Base-by-base conservation (phyloP, 2,888 invertebrate genomes). In the Ophioninae sp. region DNA sequence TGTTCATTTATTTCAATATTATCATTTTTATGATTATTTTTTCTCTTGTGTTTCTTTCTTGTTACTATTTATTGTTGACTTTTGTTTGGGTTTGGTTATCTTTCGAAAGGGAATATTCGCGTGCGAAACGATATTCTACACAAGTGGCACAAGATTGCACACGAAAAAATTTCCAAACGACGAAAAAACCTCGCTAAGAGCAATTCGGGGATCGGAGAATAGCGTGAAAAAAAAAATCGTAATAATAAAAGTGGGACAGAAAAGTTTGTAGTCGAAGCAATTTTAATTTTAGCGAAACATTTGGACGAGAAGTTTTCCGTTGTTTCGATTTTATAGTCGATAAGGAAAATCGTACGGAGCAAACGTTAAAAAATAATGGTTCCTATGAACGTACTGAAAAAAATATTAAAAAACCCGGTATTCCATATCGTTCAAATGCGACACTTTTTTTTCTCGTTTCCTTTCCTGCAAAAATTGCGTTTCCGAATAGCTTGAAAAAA, bases 361-460 rank as follows among this genome's bases (percentile, higher is more conserved):
- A 20, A 20, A 6, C 6, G 17, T 51, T 17, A 51, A 51, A 44
- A 51, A 51, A 51, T 51, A 51, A 51, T 51, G 51, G 17, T 13
- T 51, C 51, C 51, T 51, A 51, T 51, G 17, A n/a, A 6, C 20
- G 10, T 3, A 13, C 56, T 37, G 37, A 2, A 44, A 44, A 22
- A 8, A 44, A 44, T 10, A 44, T 6, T 39, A n/a, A 75, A 71
- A 51, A 51, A 6, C 56, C 37, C 44, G 41, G n/a, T 22, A 51
- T 17, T 51, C 51, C 51, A 17, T 51, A 51, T 17, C 51, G 51
- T 51, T 81, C 9, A 20, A 20, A 64, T 72, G 44, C 65, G 59
- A 81, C 65, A 61, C n/a, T 22, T 13, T 51, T 23, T 61, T 23
- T 37, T 3, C 44, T 56, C 39, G n/a, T n/a, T 61, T 22, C 39